Conservation (phyloP, 2,888 invertebrate species). For the Ptilodon capucinus region DNA sequence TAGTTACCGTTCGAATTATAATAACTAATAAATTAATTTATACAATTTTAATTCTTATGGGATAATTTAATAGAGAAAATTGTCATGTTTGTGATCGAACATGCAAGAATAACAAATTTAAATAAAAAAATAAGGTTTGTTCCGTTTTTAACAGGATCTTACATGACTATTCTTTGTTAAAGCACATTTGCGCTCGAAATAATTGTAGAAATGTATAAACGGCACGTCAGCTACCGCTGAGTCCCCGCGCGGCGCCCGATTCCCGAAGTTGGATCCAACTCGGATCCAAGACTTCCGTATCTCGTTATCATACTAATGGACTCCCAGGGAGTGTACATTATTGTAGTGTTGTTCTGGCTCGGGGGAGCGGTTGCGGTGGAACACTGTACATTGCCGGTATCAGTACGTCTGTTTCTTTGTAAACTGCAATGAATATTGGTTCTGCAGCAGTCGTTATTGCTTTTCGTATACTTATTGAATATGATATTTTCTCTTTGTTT, state of each 20-base stretch:
- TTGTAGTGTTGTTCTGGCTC: conserved; percentile 39
- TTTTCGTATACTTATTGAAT: not conserved
- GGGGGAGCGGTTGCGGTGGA: conserved; percentile 23
- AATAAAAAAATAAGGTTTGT: no score
- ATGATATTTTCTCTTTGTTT: not conserved
- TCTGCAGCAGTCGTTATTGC: not conserved
- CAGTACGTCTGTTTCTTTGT: not conserved
- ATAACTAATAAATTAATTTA: not conserved
- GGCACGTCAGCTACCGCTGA: conserved; percentile 22
- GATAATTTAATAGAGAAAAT: no score
- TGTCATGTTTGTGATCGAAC: no score
- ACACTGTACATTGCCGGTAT: not conserved
- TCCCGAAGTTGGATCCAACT: conserved; percentile 27
- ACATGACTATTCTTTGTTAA: no score
- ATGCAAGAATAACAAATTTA: no score
- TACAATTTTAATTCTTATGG: no score
- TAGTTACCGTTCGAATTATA: not conserved
- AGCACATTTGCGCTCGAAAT: not conserved
- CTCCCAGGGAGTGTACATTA: conserved; percentile 48
- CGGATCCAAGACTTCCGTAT: conserved; percentile 33
- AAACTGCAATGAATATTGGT: not conserved
- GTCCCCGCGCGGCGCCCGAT: conserved; percentile 24
- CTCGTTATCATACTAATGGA: conserved; percentile 65
- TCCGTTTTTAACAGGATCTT: no score
- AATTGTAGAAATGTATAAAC: conserved; percentile 10